Conservation (phyloP, 2,797 vertebrate species). For the Macropus fuliginosus region DNA sequence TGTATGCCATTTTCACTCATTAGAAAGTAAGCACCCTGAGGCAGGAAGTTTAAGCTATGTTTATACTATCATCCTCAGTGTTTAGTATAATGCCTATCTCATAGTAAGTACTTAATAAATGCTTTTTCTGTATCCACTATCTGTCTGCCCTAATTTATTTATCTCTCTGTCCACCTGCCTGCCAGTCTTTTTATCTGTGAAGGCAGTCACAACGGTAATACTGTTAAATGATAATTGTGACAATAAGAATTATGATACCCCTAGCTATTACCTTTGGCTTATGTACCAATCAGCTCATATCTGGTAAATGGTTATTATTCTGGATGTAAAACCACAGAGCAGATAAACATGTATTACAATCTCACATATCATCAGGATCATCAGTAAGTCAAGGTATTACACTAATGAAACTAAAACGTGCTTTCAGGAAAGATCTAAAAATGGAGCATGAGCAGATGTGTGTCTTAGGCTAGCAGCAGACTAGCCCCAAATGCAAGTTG, state of each 20-base stretch:
- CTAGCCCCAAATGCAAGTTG: background rate
- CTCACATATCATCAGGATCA: background rate
- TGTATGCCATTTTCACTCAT: background rate
- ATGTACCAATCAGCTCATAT: background rate
- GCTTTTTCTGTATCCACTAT: background rate
- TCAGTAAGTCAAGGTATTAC: background rate
- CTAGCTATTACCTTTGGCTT: background rate
- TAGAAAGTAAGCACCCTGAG: background rate
- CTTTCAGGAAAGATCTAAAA: background rate
- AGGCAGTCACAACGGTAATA: constrained; percentile 17
- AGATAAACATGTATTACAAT: background rate
- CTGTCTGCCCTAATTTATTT: background rate
- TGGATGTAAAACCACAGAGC: background rate
- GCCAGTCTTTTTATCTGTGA: background rate
- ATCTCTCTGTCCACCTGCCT: background rate
- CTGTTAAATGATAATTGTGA: background rate
- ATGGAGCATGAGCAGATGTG: background rate
- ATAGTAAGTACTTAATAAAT: background rate
- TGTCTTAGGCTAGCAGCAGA: background rate
- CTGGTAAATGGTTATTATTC: background rate
- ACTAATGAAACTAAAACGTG: background rate
- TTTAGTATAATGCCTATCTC: background rate
- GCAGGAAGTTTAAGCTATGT: background rate
- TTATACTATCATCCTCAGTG: background rate
- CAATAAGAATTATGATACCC: background rate